Percentiles rank a stretch among this genome's conserved stretches.
Conservation (phyloP, 2,113 vertebrate species). For the Bufo gargarizans region DNA sequence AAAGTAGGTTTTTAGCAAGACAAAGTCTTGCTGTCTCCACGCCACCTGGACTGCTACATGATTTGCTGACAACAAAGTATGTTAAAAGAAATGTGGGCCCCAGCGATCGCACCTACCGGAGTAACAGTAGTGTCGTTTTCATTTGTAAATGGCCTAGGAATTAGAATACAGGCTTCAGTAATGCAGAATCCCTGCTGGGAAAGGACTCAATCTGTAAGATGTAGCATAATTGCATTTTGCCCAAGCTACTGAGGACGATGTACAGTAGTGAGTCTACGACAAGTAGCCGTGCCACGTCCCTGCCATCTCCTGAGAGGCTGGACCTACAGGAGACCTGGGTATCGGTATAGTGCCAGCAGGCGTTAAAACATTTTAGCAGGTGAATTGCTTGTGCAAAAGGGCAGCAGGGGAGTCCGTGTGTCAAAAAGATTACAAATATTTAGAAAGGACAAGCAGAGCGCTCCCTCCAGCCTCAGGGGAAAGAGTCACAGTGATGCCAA, state of each 20-base stretch:
- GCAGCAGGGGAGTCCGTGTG: background rate
- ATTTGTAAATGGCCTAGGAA: constrained; percentile 3
- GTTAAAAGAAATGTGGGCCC: background rate
- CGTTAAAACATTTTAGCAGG: constrained; percentile 9
- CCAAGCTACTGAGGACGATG: background rate
- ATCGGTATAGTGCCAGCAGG: background rate
- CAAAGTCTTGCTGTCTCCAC: background rate
- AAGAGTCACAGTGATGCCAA: background rate
- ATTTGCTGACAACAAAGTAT: background rate
- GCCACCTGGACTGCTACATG: background rate
- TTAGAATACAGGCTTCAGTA: background rate
- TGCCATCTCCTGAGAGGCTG: background rate
- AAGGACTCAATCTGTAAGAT: background rate
- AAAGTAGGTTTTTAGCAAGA: background rate
- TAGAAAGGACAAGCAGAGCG: background rate
- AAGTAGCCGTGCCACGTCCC: background rate
- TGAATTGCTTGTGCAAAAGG: constrained; percentile 21
- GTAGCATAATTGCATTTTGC: background rate
- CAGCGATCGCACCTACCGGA: background rate
- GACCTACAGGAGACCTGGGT: background rate
- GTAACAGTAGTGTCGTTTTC: background rate
- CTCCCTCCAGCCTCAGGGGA: background rate
- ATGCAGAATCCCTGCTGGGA: background rate
- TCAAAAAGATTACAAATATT: constrained; percentile 3
- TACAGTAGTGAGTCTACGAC: background rate